Evolutionary conservation across 2,113 vertebrate species (phyloP), one percentile per base, ranked within the genome.

Genomic region (Coryphaenoides rupestris): DNA sequence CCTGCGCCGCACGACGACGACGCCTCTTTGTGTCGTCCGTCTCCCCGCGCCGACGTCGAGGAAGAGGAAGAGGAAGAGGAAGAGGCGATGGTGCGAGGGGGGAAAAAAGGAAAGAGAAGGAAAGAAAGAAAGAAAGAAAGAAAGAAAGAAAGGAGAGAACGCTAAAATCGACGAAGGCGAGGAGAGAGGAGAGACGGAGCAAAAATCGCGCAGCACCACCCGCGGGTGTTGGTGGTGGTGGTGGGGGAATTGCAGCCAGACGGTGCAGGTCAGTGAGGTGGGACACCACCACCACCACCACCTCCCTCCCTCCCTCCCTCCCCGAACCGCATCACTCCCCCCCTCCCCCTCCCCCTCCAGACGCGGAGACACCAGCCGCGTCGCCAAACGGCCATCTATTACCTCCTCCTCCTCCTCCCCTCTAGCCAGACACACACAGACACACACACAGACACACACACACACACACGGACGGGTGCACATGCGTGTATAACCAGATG

Each of bases 221-320:
- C n/a, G n/a, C n/a, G n/a, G n/a, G n/a, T n/a, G n/a, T n/a, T n/a
- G n/a, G n/a, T n/a, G n/a, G n/a, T n/a, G 73, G 60, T 47, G 75
- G 77, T 75, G 69, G 49, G 49, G 60, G 66, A 64, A 66, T 76
- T 60, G 73, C 83, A 82, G 73, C 77, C 84, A 81, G 75, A 83
- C 76, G 75, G 82, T 75, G 73, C 82, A 87, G 87, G 85, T 88
- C 85, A 90, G 67, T 79, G 81, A 83, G 78, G 79, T 88, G 77
- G 81, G 81, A 86, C 63, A 50, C 75, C 60, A 33, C 58, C 33
- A 5, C 45, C 21, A 22, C 17, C 62, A 17, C 19, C n/a, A 4
- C 54, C 23, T 26, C 24, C 45, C 23, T 47, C 47, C 19, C 47
- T 47, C 53, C 33, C 19, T 26, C 12, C 68, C 33, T 58, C 40